Evolutionary conservation across 1,140 invertebrate genomes (phyloP).

Genomic region (Trachymyrmex septentrionalis): DNA sequence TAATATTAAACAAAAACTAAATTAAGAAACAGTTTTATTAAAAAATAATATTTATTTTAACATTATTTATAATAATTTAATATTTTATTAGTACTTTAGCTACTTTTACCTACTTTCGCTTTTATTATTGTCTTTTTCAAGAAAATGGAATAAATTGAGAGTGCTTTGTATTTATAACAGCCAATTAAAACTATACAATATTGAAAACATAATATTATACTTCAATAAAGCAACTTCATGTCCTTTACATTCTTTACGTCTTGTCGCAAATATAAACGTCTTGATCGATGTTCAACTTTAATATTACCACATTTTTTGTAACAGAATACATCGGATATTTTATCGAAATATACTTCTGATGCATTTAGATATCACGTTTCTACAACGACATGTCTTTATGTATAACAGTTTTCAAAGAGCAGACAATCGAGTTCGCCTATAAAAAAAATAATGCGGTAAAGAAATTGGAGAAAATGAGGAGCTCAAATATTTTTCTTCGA

Average conservation of each 20-base stretch:
- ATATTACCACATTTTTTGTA: neutral
- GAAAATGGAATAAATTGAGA: no score
- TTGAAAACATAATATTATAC: neutral
- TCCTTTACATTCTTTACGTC: neutral
- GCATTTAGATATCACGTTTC: neutral
- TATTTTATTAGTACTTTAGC: no score
- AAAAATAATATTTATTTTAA: no score
- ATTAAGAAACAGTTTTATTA: no score
- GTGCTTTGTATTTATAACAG: no score
- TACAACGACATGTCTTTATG: neutral
- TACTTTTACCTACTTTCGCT: no score
- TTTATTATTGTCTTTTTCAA: no score
- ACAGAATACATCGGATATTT: neutral
- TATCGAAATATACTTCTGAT: neutral
- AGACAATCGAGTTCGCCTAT: neutral
- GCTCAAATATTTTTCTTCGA: neutral
- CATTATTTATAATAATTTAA: no score
- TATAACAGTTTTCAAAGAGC: neutral
- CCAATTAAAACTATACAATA: no score
- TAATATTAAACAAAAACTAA: no score
- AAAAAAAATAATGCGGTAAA: neutral
- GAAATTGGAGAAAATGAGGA: neutral
- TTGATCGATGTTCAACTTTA: neutral
- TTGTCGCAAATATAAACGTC: neutral
- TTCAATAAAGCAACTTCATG: neutral